Evolutionary conservation across 2,888 invertebrate species (phyloP).

Genomic region (Poecilobothrus nobilitatus): DNA sequence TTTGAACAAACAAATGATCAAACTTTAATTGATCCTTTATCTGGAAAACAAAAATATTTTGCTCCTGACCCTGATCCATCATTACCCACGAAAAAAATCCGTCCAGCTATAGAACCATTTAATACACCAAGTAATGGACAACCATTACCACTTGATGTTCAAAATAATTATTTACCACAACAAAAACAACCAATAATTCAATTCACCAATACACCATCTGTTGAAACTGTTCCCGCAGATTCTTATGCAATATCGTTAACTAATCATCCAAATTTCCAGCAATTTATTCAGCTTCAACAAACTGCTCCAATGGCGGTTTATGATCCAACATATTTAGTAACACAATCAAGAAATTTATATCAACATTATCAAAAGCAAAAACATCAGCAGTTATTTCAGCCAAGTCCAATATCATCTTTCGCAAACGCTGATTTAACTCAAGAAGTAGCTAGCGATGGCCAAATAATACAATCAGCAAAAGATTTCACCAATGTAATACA

Average conservation of each 20-base stretch:
- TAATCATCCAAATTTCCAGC: constrained; percentile 42
- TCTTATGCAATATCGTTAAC: constrained; percentile 45
- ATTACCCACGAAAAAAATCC: constrained; percentile 40
- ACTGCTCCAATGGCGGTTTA: constrained; percentile 37
- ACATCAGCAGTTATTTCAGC: constrained; percentile 45
- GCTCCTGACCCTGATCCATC: constrained; percentile 48
- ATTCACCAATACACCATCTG: constrained; percentile 40
- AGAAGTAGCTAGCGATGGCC: constrained; percentile 41
- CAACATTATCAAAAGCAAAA: constrained; percentile 36
- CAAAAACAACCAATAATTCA: constrained; percentile 37
- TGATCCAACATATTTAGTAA: constrained; percentile 41
- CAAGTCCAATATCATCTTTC: constrained; percentile 39
- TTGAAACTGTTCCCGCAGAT: constrained; percentile 44
- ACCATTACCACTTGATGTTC: constrained; percentile 38
- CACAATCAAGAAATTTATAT: constrained; percentile 43
- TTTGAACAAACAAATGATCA: constrained; percentile 38
- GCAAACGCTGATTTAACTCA: constrained; percentile 38
- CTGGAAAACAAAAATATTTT: constrained; percentile 44
- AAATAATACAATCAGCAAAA: constrained; percentile 39
- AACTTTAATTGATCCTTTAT: constrained; percentile 39
- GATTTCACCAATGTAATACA: constrained; percentile 35
- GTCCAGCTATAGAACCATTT: constrained; percentile 40
- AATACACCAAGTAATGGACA: constrained; percentile 45
- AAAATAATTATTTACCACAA: constrained; percentile 34
- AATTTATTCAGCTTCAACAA: constrained; percentile 34